Base-by-base conservation (phyloP, 1,140 invertebrate species). In the Rhopalosiphum padi region DNA sequence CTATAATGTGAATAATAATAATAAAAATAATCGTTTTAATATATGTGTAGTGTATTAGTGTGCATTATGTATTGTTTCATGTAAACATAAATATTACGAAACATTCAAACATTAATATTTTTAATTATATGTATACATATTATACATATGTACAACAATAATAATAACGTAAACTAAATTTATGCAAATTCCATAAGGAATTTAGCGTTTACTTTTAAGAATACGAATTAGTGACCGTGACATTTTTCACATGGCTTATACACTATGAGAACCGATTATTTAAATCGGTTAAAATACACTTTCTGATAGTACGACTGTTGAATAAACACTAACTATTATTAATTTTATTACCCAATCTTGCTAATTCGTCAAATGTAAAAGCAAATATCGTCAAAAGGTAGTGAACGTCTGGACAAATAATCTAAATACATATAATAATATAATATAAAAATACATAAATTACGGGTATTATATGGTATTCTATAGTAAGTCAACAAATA, bases 171-270 rank as follows among this genome's bases (percentile, higher is more conserved):
- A 5, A 68, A 68, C 30, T 68, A 68, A n/a, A 68, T n/a, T 68
- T n/a, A 68, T 68, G 60, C 11, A 68, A 68, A 68, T 68, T 4
- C 30, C 11, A 68, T 11, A 68, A 30, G 60, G 3, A 68, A 30
- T 77, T 18, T n/a, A 77, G 1, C 30, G 60, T n/a, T 35, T 4
- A 4, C 9, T 11, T 68, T 68, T n/a, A 77, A 18, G 22, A 85
- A 41, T 85, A 85, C 1, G 37, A 25, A 41, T 85, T 85, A 43
- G 41, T 85, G 83, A 41, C 83, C 83, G 37, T 85, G 83, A 85
- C 83, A 85, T 85, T 85, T 85, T 85, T 85, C 83, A 85, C 83
- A 85, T 41, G 23, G 37, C 41, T 85, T 41, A 85, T 85, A 77
- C 60, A 41, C 9, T 85, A 43, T 85, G 83, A 85, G 83, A 85